phyloP scores from a whole-genome alignment of 2,888 invertebrate genomes.

The Melanophora roralis region DNA sequence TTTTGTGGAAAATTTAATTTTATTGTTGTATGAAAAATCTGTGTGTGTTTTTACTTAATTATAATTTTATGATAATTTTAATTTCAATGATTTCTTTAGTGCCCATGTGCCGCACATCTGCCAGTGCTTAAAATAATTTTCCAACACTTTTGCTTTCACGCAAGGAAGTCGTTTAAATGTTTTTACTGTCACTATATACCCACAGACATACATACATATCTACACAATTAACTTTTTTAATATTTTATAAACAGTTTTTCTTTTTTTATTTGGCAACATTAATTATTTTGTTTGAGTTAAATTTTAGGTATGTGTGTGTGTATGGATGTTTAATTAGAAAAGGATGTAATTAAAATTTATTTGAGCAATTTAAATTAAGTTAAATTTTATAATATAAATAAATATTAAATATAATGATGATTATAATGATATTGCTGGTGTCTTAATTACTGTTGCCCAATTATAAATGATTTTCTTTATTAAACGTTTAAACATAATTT shows the following conservation, averaged over 20 bases:
- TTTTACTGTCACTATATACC: slow-evolving; percentile 1
- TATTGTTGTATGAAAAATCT: no score
- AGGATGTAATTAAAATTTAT: neutral
- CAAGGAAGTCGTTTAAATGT: slow-evolving; percentile 7
- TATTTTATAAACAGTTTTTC: slow-evolving; percentile 5
- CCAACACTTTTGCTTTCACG: neutral
- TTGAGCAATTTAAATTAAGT: neutral
- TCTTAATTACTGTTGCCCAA: neutral
- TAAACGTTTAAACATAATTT: neutral
- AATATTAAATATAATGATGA: no score
- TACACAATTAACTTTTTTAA: no score
- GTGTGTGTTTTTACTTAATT: neutral
- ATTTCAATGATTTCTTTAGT: neutral
- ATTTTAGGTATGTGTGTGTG: neutral
- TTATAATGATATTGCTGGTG: neutral
- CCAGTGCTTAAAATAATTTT: neutral
- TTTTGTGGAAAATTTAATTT: neutral
- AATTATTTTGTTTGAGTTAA: neutral
- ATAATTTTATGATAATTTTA: neutral
- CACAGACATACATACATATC: neutral
- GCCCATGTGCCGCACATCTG: neutral
- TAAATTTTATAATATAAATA: neutral
- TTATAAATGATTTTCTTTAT: neutral
- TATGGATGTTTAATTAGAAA: neutral
- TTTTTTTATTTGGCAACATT: neutral